Conservation (phyloP, 2,113 vertebrate genomes). For the Heterotilapia buettikoferi region DNA sequence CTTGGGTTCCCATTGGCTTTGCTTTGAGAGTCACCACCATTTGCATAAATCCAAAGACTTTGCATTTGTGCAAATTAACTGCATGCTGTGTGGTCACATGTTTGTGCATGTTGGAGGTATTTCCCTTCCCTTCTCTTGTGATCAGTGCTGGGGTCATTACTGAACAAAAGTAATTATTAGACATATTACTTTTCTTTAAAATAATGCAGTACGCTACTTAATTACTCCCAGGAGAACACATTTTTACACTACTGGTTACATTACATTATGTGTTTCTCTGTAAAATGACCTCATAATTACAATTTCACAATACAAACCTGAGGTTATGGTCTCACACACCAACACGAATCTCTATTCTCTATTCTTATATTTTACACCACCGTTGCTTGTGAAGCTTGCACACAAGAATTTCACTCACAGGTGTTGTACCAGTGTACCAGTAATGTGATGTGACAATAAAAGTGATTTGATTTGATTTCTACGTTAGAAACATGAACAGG, state of each 20-base stretch:
- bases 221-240: not conserved
- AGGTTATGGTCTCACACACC: not conserved
- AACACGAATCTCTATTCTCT: not conserved
- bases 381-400: not conserved
- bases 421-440: not conserved
- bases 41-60: not conserved
- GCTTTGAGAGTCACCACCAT: not conserved
- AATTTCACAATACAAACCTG: not conserved
- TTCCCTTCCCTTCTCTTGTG: not conserved
- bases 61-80: not conserved
- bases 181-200: not conserved
- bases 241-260: not conserved
- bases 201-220: not conserved
- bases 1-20: not conserved
- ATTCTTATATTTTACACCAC: not conserved
- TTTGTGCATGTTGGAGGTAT: not conserved
- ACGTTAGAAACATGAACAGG: not conserved
- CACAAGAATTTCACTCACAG: not conserved
- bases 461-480: not conserved
- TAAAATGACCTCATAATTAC: not conserved
- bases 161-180: not conserved
- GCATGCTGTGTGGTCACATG: not conserved
- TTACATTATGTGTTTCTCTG: not conserved
- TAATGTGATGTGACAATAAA: not conserved
- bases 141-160: not conserved